Base-by-base conservation (phyloP, 2,888 invertebrate genomes). In the Amphipyra tragopoginis region DNA sequence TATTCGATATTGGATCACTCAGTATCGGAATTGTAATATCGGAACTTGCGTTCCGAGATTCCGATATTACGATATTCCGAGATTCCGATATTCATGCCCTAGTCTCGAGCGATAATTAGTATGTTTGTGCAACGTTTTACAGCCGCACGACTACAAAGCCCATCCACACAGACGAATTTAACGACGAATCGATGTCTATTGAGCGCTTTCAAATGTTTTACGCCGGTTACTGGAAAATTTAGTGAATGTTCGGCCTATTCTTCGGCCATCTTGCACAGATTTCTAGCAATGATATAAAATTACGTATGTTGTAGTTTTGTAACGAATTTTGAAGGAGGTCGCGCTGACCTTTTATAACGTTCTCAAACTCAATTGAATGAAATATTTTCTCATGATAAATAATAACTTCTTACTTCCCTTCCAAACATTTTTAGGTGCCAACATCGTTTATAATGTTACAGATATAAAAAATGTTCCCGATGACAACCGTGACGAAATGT, bases 121-220 rank as follows among this genome's bases (percentile, higher is more conserved):
- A 65, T 79, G 77, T 72, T 75, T 78, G 69, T 71, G 61, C 63
- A 69, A 71, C 67, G 61, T 69, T 76, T 78, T 77, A 78, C 69
- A 62, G 54, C 55, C 53, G 61, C 68, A 65, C 66, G 58, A 65
- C 76, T 79, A 74, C 76, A 70, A 64, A 76, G 70, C 66, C 53
- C 44, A 60, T 57, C 71, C 60, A 63, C 56, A 58, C 33, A 42
- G 21, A 40, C 14, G 48, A 68, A 57, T 73, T 76, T 68, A 63
- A 73, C 73, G 70, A 79, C 48, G 55, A 71, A 62, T 71, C 73
- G 34, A 60, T 66, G 55, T 63, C 62, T 75, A 75, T 63, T 61
- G 64, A 64, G 65, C 53, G 61, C 64, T 68, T 76, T 72, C 62
- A 62, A 67, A 39, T 53, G 56, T 69, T 61, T 63, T 36, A 73